These are phyloP conservation scores for Stenichneumon culpator DNA, from an alignment of 2,888 invertebrate genomes.

Conservation along the genomic window DNA sequence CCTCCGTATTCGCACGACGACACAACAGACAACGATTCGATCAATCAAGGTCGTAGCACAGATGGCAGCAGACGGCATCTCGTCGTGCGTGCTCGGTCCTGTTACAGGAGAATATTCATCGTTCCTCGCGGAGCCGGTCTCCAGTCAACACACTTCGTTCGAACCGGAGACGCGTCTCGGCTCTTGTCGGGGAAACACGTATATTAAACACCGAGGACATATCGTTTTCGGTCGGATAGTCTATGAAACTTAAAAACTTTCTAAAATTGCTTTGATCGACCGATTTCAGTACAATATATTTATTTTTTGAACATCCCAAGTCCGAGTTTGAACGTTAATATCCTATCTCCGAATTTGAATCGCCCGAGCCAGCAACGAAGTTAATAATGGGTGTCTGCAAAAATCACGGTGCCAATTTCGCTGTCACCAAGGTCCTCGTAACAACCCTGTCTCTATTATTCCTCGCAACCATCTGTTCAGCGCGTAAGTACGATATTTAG, in stretches of 20 bases:
- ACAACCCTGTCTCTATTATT: not conserved
- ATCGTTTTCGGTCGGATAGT: constrained; percentile 7
- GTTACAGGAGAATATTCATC: not conserved
- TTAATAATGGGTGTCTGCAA: not conserved
- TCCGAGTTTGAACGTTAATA: not conserved
- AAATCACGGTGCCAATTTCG: not conserved
- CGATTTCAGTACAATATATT: not conserved
- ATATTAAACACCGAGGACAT: constrained; percentile 9
- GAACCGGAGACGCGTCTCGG: not conserved
- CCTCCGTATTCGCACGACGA: not conserved
- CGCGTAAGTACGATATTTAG: constrained; percentile 1
- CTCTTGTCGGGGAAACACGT: not conserved
- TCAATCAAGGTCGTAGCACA: constrained; percentile 56
- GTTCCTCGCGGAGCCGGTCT: not conserved
- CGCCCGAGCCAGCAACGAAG: not conserved
- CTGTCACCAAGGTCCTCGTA: not conserved
- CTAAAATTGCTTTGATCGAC: not conserved
- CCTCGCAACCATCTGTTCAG: not conserved
- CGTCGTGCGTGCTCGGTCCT: not conserved
- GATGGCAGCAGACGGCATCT: constrained; percentile 60
- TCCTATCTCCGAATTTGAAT: not conserved
- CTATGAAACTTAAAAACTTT: not conserved
- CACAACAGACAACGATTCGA: not conserved
- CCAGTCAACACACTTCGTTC: not conserved
- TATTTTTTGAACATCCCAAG: not conserved